phyloP scores from a whole-genome alignment of 1,140 invertebrate genomes.

The Teleopsis dalmanni region DNA sequence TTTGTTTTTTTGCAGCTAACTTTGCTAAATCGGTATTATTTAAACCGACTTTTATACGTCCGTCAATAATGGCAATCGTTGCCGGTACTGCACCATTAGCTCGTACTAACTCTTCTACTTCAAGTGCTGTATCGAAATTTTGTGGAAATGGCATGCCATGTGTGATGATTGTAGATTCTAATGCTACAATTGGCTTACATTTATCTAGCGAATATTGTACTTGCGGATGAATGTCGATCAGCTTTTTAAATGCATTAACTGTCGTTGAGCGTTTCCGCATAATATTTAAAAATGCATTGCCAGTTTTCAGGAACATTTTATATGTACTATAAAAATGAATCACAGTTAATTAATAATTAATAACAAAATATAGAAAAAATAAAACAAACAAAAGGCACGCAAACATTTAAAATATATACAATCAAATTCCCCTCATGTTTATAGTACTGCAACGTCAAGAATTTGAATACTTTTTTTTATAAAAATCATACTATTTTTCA shows the following conservation, averaged over 20 bases:
- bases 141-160: conserved; percentile 95
- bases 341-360: too few relatives aligned
- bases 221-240: conserved; percentile 25
- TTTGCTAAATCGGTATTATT: conserved; percentile 54
- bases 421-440: too few relatives aligned
- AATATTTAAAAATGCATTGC: too few relatives aligned
- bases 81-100: conserved; percentile 81
- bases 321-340: too few relatives aligned
- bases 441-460: too few relatives aligned
- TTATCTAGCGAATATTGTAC: conserved; percentile 22
- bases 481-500: too few relatives aligned
- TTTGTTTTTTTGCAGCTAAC: conserved; percentile 48
- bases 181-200: conserved; percentile 62
- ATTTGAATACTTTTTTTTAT: too few relatives aligned
- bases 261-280: too few relatives aligned
- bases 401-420: too few relatives aligned
- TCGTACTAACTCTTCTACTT: conserved; percentile 73
- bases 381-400: too few relatives aligned
- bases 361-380: too few relatives aligned
- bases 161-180: conserved; percentile 97
- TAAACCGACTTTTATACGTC: conserved; percentile 77
- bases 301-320: too few relatives aligned
- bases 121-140: conserved; percentile 78
- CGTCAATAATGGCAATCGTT: conserved; percentile 83
- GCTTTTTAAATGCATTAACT: neutral